phyloP scores from a whole-genome alignment of 2,797 vertebrate species.

The Myotis vivesi region DNA sequence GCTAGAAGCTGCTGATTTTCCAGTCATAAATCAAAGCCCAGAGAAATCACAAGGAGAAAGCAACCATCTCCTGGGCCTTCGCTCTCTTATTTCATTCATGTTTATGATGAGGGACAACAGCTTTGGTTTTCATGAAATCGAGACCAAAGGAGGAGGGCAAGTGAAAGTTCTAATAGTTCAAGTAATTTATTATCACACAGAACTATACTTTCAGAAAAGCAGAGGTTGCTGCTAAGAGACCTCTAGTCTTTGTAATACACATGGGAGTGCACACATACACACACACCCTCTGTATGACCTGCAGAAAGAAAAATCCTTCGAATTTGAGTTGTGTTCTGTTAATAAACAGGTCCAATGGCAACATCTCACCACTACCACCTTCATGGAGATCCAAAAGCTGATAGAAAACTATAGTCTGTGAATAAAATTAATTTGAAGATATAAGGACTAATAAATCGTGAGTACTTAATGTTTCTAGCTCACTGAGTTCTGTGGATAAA shows the following conservation, averaged over 20 bases:
- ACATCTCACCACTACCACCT: background rate
- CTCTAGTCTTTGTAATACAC: background rate
- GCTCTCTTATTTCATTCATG: background rate
- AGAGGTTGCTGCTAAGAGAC: background rate
- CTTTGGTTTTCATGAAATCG: background rate
- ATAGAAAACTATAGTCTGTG: background rate
- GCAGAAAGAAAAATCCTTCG: constrained; percentile 5
- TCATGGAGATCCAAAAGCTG: background rate
- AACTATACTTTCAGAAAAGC: constrained; percentile 27
- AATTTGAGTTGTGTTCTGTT: background rate
- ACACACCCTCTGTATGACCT: background rate
- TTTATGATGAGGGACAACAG: background rate
- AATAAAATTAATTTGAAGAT: constrained; percentile 37
- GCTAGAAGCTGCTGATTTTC: background rate
- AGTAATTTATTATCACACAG: background rate
- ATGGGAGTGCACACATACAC: background rate
- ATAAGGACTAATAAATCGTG: background rate
- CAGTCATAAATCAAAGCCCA: background rate
- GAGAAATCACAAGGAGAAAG: background rate
- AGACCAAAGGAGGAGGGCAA: background rate
- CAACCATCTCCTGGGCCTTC: background rate
- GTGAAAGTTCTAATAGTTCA: background rate
- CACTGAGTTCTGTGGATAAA: constrained; percentile 5
- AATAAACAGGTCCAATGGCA: background rate
- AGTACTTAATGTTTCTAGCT: background rate